phyloP scores from a whole-genome alignment of 1,140 invertebrate genomes.

The Bradysia coprophila region DNA sequence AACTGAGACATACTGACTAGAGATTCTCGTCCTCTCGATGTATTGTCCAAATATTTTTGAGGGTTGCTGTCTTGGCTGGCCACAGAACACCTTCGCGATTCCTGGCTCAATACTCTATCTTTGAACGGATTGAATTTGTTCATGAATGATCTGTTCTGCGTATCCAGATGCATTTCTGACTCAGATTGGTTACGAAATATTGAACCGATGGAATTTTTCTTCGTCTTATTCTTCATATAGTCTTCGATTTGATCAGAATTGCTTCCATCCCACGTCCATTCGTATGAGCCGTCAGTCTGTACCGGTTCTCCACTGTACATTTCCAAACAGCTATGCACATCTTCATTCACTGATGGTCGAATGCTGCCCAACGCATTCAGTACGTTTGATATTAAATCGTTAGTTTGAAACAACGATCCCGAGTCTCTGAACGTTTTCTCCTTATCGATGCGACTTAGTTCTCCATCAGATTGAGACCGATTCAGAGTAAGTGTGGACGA shows the following conservation, averaged over 20 bases:
- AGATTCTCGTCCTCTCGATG: background rate
- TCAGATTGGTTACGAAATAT: too few relatives aligned
- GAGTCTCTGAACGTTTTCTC: conserved; percentile 49
- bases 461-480: conserved; percentile 52
- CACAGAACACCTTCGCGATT: background rate
- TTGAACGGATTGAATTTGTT: conserved; percentile 7
- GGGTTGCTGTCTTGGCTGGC: too few relatives aligned
- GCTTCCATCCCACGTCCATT: too few relatives aligned
- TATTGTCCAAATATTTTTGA: background rate
- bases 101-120: too few relatives aligned
- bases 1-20: conserved; percentile 19
- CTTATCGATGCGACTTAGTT: conserved; percentile 54
- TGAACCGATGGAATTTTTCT: too few relatives aligned
- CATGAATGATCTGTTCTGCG: too few relatives aligned
- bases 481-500: conserved; percentile 18
- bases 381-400: conserved; percentile 48
- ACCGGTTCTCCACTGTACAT: conserved; percentile 44
- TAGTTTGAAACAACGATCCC: conserved; percentile 44
- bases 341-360: too few relatives aligned
- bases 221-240: too few relatives aligned
- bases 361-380: conserved; percentile 52
- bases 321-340: conserved; percentile 44
- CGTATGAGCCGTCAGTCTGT: too few relatives aligned
- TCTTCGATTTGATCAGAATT: too few relatives aligned
- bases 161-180: too few relatives aligned